These are phyloP conservation scores for Lasioglossum vierecki DNA, from an alignment of 2,888 invertebrate genomes.

Conservation along the genomic window DNA sequence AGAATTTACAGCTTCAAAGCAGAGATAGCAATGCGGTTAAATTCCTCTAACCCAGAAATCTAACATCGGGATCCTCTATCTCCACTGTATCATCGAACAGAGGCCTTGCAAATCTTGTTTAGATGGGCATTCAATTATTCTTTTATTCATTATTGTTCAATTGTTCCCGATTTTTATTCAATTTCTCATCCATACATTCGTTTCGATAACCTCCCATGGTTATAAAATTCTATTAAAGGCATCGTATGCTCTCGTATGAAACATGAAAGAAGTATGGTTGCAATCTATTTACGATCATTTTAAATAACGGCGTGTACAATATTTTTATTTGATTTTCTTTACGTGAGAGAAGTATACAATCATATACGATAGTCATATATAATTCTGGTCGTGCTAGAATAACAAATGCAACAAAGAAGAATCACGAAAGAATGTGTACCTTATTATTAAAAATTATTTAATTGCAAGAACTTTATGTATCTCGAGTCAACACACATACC, in stretches of 20 bases:
- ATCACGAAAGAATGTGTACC: not conserved
- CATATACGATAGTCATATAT: too few species aligned
- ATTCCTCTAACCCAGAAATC: slow-evolving; percentile 12
- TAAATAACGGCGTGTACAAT: not conserved
- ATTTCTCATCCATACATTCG: not conserved
- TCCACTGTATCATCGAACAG: not conserved
- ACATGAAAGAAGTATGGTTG: not conserved
- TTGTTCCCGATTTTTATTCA: not conserved
- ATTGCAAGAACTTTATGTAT: not conserved
- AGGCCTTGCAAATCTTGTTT: not conserved
- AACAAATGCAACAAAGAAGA: not conserved
- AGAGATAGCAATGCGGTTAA: not conserved
- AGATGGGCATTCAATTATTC: not conserved
- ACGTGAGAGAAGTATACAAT: not conserved
- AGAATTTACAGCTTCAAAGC: slow-evolving; percentile 11
- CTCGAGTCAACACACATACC: not conserved
- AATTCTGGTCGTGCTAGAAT: not conserved
- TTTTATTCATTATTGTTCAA: not conserved
- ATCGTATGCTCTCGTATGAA: not conserved
- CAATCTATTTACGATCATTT: not conserved
- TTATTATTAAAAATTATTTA: not conserved
- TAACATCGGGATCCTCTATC: not conserved
- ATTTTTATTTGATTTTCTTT: not conserved
- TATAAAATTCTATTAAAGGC: not conserved
- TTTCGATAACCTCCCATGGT: not conserved